Evolutionary conservation across 2,797 vertebrate genomes (phyloP).

Genomic region (Rousettus madagascariensis): DNA sequence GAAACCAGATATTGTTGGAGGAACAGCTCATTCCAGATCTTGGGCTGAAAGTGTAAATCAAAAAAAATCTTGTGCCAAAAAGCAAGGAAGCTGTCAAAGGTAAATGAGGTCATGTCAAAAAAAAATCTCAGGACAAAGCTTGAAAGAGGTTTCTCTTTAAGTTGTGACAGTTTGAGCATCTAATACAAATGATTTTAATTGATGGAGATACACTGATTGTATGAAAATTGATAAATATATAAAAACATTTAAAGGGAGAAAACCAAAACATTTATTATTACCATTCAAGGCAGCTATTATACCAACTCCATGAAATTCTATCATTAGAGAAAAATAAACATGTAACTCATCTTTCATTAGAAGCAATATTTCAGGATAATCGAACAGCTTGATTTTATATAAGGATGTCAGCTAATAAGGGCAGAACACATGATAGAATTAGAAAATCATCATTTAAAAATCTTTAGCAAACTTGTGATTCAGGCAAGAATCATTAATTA

Average conservation of each 20-base stretch:
- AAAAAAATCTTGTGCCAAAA: neutral
- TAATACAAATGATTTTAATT: neutral
- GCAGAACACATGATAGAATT: neutral
- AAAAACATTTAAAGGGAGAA: neutral
- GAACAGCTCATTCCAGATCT: neutral
- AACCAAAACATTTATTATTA: neutral
- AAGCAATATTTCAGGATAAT: neutral
- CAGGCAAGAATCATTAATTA: neutral
- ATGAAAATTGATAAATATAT: neutral
- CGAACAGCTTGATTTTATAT: neutral
- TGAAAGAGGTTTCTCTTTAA: neutral
- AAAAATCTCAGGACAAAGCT: neutral
- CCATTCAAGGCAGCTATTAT: neutral
- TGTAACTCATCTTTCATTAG: neutral
- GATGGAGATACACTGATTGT: neutral
- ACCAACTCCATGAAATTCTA: neutral
- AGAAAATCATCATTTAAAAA: neutral
- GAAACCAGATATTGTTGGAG: neutral
- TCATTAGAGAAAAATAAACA: neutral
- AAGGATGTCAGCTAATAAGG: neutral
- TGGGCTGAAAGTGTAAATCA: neutral
- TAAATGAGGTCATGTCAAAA: neutral
- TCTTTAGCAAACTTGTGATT: neutral
- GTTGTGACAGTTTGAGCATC: neutral
- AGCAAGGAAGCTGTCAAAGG: neutral